Percentiles rank a stretch among this genome's conserved stretches.
Evolutionary conservation across 2,888 invertebrate species (phyloP).

Genomic region (Drosophila ustulata): DNA sequence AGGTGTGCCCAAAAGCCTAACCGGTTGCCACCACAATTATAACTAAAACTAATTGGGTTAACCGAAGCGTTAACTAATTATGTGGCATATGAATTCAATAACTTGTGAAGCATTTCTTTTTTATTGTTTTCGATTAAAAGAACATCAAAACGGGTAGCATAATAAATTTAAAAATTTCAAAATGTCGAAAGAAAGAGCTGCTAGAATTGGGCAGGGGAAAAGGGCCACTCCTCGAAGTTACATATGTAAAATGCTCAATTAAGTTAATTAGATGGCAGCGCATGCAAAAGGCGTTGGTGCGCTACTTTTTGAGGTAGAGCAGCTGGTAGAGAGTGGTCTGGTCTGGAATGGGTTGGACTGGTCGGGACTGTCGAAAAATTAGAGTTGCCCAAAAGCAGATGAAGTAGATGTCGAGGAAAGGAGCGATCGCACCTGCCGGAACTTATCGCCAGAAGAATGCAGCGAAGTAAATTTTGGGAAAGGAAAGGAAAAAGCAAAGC

Average conservation of each 20-base stretch:
- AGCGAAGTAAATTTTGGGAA: constrained; percentile 14
- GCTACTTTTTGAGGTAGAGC: constrained; percentile 58
- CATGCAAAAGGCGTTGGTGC: constrained; percentile 70
- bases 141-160: constrained; percentile 54
- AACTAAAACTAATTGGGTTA: constrained; percentile 51
- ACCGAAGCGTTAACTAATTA: constrained; percentile 70
- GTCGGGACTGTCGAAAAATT: constrained; percentile 38
- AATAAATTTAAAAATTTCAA: background rate
- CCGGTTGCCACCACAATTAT: constrained; percentile 22
- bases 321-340: constrained; percentile 6
- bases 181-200: constrained; percentile 2
- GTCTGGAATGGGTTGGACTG: background rate
- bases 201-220: background rate
- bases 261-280: constrained; percentile 72
- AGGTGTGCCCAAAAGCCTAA: constrained; percentile 36
- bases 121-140: constrained; percentile 78
- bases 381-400: constrained; percentile 49
- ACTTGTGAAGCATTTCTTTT: constrained; percentile 53
- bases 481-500: constrained; percentile 59
- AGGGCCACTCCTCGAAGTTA: constrained; percentile 34
- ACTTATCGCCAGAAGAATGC: constrained; percentile 33
- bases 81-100: constrained; percentile 58
- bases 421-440: constrained; percentile 69
- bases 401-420: constrained; percentile 9
- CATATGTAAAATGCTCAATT: constrained; percentile 77